phyloP scores from a whole-genome alignment of 2,797 vertebrate species.

The Pitangus sulphuratus region DNA sequence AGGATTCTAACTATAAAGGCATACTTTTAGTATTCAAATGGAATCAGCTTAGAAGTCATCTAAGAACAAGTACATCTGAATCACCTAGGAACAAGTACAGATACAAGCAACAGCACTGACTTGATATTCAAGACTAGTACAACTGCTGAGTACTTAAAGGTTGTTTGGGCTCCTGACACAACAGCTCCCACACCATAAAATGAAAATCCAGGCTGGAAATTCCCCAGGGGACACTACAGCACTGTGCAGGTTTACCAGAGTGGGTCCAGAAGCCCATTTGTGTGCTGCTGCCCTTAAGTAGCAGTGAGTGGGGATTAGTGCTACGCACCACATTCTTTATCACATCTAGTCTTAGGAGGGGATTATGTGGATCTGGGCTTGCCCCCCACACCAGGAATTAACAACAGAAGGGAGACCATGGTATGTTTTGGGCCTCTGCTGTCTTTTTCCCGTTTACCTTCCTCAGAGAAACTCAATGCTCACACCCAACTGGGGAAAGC shows the following conservation, averaged over 20 bases:
- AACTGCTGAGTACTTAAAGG: not conserved
- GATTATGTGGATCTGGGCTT: rapidly evolving
- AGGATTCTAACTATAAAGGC: not conserved
- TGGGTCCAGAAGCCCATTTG: not conserved
- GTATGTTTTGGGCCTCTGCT: not conserved
- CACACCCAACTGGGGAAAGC: not conserved
- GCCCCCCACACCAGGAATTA: rapidly evolving
- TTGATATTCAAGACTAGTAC: not conserved
- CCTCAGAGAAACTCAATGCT: not conserved
- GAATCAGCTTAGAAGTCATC: not conserved
- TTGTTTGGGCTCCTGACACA: not conserved
- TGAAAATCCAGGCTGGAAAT: not conserved
- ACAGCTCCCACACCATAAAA: not conserved
- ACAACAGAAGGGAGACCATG: not conserved
- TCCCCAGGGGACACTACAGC: not conserved
- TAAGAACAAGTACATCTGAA: slow-evolving; percentile 1
- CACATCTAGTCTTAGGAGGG: not conserved
- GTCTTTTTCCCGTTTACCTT: not conserved
- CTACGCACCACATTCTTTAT: not conserved
- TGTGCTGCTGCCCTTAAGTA: not conserved
- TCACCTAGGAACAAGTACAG: not conserved
- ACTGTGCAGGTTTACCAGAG: rapidly evolving
- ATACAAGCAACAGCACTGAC: not conserved
- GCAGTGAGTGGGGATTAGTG: not conserved
- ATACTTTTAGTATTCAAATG: not conserved